Evolutionary conservation across 2,888 invertebrate species (phyloP).

Genomic region (Agonopterix heracliana): DNA sequence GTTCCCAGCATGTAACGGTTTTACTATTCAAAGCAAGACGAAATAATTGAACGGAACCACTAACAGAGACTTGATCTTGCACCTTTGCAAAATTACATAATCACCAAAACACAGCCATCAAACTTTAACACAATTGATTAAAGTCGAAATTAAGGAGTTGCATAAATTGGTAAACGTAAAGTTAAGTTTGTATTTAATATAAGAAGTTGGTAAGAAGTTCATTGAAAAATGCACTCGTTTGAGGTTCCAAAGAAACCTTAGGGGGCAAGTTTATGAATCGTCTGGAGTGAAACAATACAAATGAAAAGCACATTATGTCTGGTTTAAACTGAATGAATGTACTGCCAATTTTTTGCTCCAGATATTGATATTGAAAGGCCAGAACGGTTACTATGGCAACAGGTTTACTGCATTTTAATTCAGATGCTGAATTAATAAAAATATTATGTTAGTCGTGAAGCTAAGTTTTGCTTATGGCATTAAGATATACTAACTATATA

Average conservation of each 20-base stretch:
- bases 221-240: slow-evolving; percentile 64
- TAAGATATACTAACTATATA: too few species aligned
- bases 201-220: slow-evolving; percentile 51
- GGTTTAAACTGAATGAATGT: slow-evolving; percentile 32
- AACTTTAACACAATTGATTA: background rate
- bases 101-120: background rate
- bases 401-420: slow-evolving; percentile 1
- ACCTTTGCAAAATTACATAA: slow-evolving; percentile 19
- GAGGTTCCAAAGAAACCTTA: slow-evolving; percentile 41
- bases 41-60: slow-evolving; percentile 30
- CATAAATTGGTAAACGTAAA: slow-evolving; percentile 8
- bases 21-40: slow-evolving; percentile 42
- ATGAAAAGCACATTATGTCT: slow-evolving; percentile 60
- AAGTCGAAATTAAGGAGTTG: background rate
- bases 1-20: slow-evolving; percentile 47
- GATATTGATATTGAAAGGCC: slow-evolving; percentile 24
- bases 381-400: slow-evolving; percentile 18
- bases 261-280: slow-evolving; percentile 47
- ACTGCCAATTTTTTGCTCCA: slow-evolving; percentile 28
- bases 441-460: background rate
- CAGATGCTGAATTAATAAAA: background rate
- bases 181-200: slow-evolving; percentile 21
- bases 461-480: too few species aligned
- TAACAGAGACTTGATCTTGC: slow-evolving; percentile 41
- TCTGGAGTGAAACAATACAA: slow-evolving; percentile 56